These are phyloP conservation scores for Agrochola lota DNA, from an alignment of 2,888 invertebrate genomes.

Conservation along the genomic window DNA sequence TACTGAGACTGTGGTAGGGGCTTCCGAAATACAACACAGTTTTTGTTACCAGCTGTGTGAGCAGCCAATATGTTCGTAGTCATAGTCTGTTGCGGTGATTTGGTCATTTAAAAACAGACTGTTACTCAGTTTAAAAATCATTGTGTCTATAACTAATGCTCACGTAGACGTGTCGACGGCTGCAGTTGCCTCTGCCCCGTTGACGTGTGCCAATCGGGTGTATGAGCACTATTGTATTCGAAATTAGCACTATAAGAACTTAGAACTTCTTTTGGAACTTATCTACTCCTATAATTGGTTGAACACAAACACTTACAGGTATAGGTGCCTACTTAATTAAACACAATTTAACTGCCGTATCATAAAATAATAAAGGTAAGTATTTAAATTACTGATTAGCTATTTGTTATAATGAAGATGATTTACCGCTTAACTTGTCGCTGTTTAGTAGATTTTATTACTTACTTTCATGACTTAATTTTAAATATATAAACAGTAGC, in stretches of 20 bases:
- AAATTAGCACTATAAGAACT: too few species aligned
- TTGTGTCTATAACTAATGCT: neutral
- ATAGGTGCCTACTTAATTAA: too few species aligned
- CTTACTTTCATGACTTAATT: neutral
- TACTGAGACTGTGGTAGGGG: constrained; percentile 8
- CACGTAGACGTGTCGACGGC: too few species aligned
- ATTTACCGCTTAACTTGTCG: neutral
- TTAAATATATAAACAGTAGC: neutral
- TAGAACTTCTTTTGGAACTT: neutral
- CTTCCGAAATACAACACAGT: neutral
- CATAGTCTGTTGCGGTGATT: neutral
- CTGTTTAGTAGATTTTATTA: neutral
- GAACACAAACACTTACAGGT: neutral
- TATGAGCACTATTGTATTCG: neutral
- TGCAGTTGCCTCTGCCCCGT: too few species aligned
- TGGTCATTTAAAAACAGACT: neutral
- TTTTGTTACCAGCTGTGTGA: constrained; percentile 7
- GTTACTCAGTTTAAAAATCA: neutral
- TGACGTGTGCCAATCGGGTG: too few species aligned
- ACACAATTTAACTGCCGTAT: too few species aligned
- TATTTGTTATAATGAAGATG: too few species aligned
- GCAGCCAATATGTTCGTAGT: neutral
- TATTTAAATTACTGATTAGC: neutral
- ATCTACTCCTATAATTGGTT: too few species aligned
- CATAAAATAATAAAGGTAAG: too few species aligned